Evolutionary conservation across 2,797 vertebrate genomes (phyloP).

Genomic region (Pseudochromis fuscus): DNA sequence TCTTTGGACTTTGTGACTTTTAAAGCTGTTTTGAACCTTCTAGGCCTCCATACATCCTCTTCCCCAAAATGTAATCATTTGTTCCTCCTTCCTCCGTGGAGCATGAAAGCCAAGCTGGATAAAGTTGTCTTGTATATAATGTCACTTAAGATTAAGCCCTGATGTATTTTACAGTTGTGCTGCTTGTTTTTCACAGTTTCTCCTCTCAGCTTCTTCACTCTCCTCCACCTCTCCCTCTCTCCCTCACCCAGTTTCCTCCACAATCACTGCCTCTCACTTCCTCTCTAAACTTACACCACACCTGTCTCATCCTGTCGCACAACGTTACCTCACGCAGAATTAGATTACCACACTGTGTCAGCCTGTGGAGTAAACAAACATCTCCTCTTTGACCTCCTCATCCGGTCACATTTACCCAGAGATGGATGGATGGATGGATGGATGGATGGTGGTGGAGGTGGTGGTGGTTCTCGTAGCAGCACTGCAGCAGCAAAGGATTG

Average conservation of each 20-base stretch:
- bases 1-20: no score
- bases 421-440: no score
- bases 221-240: neutral
- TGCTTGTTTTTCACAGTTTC: neutral
- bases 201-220: conserved; percentile 1
- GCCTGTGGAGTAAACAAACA: conserved; percentile 8
- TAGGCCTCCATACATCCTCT: no score
- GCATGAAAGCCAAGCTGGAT: no score
- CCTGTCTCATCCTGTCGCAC: conserved; percentile 17
- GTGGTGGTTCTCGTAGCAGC: neutral
- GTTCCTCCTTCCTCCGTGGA: no score
- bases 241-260: conserved; percentile 8
- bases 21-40: no score
- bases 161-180: neutral
- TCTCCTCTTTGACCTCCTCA: conserved; percentile 58
- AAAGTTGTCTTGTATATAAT: neutral
- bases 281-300: conserved; percentile 15
- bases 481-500: conserved; percentile 66
- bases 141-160: neutral
- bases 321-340: neutral
- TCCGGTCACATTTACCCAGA: conserved; percentile 52
- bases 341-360: neutral
- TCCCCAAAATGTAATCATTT: no score
- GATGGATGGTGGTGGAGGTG: neutral
- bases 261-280: conserved; percentile 1